phyloP scores from a whole-genome alignment of 2,888 invertebrate genomes.

The Erebia aethiops region DNA sequence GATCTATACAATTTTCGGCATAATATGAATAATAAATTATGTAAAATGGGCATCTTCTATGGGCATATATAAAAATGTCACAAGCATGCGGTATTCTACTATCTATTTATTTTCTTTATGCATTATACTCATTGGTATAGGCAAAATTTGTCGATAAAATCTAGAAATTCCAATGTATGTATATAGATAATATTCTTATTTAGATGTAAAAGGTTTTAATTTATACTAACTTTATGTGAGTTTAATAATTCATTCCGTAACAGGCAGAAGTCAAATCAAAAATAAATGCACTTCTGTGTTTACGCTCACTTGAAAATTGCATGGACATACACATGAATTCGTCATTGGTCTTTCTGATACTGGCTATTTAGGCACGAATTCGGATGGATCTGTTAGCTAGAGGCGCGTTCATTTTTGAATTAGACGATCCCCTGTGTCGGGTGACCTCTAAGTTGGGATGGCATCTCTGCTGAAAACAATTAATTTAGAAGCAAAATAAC shows the following conservation, averaged over 20 bases:
- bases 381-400: too few species aligned
- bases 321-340: too few species aligned
- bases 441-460: background rate
- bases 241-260: too few species aligned
- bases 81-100: background rate
- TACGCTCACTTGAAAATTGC: too few species aligned
- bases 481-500: conserved; percentile 1
- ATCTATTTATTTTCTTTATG: background rate
- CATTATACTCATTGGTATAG: background rate
- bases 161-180: background rate
- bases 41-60: background rate
- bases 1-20: background rate
- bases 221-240: background rate
- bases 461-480: background rate
- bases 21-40: conserved; percentile 3
- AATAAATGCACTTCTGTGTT: too few species aligned
- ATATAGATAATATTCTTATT: too few species aligned
- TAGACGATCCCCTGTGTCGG: too few species aligned
- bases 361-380: too few species aligned
- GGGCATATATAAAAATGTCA: background rate
- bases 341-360: too few species aligned
- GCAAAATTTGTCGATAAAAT: background rate
- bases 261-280: too few species aligned
- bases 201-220: background rate
- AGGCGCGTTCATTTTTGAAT: too few species aligned